Conservation (phyloP, 2,888 invertebrate species). For the Phlogophora meticulosa region DNA sequence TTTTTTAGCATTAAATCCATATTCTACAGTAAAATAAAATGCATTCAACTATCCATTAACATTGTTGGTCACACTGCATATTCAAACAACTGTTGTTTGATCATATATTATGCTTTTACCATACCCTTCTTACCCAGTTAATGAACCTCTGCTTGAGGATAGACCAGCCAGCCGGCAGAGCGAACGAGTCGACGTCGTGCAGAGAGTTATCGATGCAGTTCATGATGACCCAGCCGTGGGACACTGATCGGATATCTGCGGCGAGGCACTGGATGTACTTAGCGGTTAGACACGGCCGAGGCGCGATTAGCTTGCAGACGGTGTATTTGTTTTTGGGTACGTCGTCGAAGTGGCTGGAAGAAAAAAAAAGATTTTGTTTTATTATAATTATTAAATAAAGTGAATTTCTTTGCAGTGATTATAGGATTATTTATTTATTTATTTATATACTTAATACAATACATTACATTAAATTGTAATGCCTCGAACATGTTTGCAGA, state of each 20-base stretch:
- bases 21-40: too few species aligned
- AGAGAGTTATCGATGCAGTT: slow-evolving; percentile 87
- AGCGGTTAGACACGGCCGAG: slow-evolving; percentile 93
- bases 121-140: slow-evolving; percentile 69
- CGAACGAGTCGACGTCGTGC: slow-evolving; percentile 85
- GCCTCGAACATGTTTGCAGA: too few species aligned
- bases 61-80: too few species aligned
- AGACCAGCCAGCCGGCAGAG: slow-evolving; percentile 92
- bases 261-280: slow-evolving; percentile 94
- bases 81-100: too few species aligned
- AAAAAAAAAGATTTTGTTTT: not conserved
- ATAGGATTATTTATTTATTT: too few species aligned
- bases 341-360: slow-evolving; percentile 88
- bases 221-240: slow-evolving; percentile 94
- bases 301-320: slow-evolving; percentile 92
- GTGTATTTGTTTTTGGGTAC: slow-evolving; percentile 90
- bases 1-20: too few species aligned
- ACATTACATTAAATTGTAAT: too few species aligned
- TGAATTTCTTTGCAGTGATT: too few species aligned
- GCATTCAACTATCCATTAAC: too few species aligned
- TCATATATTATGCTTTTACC: too few species aligned
- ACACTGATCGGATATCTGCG: slow-evolving; percentile 92
- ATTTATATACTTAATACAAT: too few species aligned
- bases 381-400: too few species aligned
- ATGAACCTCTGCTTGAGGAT: slow-evolving; percentile 85